Conservation (phyloP, 1,140 invertebrate genomes). For the Lutraria rhynchaena region DNA sequence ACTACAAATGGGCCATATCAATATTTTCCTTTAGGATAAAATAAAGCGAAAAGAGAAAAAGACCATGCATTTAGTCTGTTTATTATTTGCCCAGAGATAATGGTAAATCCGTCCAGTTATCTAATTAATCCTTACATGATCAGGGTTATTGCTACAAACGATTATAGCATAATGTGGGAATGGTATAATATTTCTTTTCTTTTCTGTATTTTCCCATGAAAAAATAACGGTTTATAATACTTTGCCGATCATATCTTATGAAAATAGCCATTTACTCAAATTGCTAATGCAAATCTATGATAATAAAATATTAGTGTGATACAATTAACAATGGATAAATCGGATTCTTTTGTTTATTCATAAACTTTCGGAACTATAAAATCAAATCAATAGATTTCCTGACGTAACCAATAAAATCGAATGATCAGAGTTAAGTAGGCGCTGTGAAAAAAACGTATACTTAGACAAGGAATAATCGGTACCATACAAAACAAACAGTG, state of each 20-base stretch:
- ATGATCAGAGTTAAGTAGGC: neutral
- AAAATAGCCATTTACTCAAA: constrained; percentile 15
- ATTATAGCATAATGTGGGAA: constrained; percentile 26
- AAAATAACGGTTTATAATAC: constrained; percentile 28
- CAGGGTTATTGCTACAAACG: constrained; percentile 7
- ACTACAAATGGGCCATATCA: too few relatives aligned
- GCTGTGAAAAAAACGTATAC: neutral
- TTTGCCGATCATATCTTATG: constrained; percentile 9
- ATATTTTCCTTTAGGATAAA: too few relatives aligned
- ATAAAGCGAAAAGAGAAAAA: too few relatives aligned
- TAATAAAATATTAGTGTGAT: constrained; percentile 11
- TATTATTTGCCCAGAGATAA: too few relatives aligned
- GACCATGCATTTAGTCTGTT: too few relatives aligned
- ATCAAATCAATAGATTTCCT: constrained; percentile 10
- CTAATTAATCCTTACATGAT: constrained; percentile 15
- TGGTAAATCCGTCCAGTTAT: neutral
- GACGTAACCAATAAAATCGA: neutral
- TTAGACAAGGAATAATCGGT: neutral
- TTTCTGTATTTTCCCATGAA: constrained; percentile 44
- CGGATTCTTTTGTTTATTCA: neutral
- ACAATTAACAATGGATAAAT: constrained; percentile 1
- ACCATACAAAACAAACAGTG: neutral
- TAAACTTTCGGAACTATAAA: constrained; percentile 8
- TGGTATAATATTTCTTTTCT: constrained; percentile 9
- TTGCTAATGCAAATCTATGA: neutral